Conservation (phyloP, 1,140 invertebrate genomes). For the Neuroterus valhalla region DNA sequence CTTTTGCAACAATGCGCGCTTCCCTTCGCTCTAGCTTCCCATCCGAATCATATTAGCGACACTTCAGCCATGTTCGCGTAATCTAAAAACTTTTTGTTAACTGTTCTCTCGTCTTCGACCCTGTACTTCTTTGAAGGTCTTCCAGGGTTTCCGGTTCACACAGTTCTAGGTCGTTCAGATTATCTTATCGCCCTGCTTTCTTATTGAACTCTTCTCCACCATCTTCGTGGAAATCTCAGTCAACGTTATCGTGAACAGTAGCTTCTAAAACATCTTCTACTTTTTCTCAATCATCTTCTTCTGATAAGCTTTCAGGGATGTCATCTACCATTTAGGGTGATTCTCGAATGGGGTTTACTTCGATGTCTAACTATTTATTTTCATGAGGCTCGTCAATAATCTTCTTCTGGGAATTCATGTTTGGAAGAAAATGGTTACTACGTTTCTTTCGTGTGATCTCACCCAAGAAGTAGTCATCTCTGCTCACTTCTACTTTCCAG, state of each 20-base stretch:
- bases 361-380: too few species aligned
- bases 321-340: not conserved
- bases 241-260: too few species aligned
- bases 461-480: conserved; percentile 53
- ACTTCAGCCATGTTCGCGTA: conserved; percentile 36
- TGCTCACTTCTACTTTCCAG: conserved; percentile 45
- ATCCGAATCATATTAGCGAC: conserved; percentile 1
- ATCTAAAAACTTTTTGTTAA: not conserved
- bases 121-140: conserved; percentile 12
- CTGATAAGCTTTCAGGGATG: too few species aligned
- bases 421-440: not conserved
- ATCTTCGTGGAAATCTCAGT: not conserved
- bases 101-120: not conserved
- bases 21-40: not conserved
- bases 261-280: not conserved
- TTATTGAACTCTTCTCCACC: not conserved
- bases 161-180: too few species aligned
- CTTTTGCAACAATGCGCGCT: too few species aligned
- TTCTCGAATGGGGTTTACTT: not conserved
- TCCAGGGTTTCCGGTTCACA: conserved; percentile 1
- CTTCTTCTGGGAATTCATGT: not conserved
- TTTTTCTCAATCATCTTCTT: not conserved
- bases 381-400: not conserved
- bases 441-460: not conserved
- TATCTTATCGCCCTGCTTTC: not conserved